Percentiles rank a stretch among this genome's conserved stretches.
phyloP scores from a whole-genome alignment of 1,140 invertebrate genomes.

The Drosophila repletoides region DNA sequence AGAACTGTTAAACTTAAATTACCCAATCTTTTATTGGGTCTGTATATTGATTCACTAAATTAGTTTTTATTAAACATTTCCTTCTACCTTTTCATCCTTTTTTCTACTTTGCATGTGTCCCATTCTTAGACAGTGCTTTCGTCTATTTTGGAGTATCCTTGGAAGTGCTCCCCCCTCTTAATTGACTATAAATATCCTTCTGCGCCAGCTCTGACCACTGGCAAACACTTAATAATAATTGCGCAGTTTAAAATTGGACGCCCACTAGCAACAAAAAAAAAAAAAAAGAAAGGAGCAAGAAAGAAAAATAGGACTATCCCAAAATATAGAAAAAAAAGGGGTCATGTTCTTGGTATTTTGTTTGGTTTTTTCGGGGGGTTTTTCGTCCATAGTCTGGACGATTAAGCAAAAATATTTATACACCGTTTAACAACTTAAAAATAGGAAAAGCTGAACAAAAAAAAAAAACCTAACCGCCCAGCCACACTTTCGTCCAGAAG shows the following conservation, averaged over 20 bases:
- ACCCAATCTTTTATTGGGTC: no score
- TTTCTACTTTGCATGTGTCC: no score
- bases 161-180: background rate
- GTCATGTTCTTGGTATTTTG: conserved; percentile 34
- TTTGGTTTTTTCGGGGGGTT: conserved; percentile 19
- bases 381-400: conserved; percentile 41
- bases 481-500: background rate
- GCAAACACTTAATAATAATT: conserved; percentile 73
- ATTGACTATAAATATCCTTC: background rate
- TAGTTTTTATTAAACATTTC: no score
- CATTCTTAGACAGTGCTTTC: no score
- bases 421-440: conserved; percentile 62
- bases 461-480: conserved; percentile 4
- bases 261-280: background rate
- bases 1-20: no score
- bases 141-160: no score
- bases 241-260: conserved; percentile 41
- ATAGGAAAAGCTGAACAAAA: conserved; percentile 22
- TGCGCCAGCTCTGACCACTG: conserved; percentile 25
- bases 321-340: conserved; percentile 47
- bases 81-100: no score
- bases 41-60: no score
- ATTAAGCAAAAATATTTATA: conserved; percentile 58
- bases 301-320: conserved; percentile 15
- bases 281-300: background rate